A percentile compares a stretch with the other conserved stretches of the same genome.
phyloP scores from a whole-genome alignment of 2,113 vertebrate genomes.

The Canis aureus region DNA sequence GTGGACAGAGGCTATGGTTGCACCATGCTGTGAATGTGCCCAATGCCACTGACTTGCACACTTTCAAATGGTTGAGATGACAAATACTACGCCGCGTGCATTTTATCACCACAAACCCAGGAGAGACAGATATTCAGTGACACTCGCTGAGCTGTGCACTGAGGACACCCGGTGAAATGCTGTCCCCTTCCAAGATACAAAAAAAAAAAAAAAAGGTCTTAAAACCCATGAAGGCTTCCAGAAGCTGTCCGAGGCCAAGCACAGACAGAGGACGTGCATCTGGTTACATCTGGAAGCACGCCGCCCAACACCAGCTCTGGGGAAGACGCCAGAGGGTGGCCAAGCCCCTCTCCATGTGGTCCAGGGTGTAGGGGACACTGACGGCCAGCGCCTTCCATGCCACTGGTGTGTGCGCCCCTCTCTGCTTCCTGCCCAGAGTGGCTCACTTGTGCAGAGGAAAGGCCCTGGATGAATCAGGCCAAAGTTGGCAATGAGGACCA shows the following conservation, averaged over 20 bases:
- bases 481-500: not conserved
- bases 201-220: not conserved
- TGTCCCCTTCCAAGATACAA: too few relatives aligned
- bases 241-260: not conserved
- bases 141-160: rapidly evolving
- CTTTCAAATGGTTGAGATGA: not conserved
- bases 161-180: not conserved
- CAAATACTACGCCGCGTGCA: rapidly evolving
- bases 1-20: not conserved
- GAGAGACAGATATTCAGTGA: not conserved
- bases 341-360: rapidly evolving
- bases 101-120: not conserved
- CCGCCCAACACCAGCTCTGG: not conserved
- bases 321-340: too few relatives aligned
- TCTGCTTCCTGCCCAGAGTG: rapidly evolving
- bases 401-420: not conserved
- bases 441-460: not conserved
- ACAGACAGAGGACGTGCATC: not conserved
- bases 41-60: rapidly evolving
- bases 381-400: rapidly evolving
- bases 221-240: not conserved
- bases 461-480: not conserved
- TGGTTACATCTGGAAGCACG: not conserved
- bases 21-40: rapidly evolving
- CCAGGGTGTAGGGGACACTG: not conserved